These are phyloP conservation scores for Chlorodrepanis virens DNA, from an alignment of 2,113 vertebrate species.

Conservation along the genomic window DNA sequence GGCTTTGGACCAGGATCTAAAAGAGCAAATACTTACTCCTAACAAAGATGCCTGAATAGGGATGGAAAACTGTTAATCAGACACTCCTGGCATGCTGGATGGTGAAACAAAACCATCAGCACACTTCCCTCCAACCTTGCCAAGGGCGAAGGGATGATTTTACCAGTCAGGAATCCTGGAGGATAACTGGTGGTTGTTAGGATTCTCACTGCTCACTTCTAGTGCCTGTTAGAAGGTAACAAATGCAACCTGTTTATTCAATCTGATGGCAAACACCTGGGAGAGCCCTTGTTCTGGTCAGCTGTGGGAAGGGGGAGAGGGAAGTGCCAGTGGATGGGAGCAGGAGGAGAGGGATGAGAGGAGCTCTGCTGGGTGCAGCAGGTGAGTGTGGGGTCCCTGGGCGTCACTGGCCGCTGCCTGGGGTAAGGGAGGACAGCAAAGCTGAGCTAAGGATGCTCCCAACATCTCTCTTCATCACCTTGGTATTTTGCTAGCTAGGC, in stretches of 20 bases:
- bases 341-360: rapidly evolving
- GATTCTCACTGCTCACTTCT: neutral
- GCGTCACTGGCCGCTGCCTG: neutral
- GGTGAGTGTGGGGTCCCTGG: neutral
- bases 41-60: slow-evolving; percentile 20
- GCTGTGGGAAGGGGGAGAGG: neutral
- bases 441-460: neutral
- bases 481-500: neutral
- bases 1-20: slow-evolving; percentile 35
- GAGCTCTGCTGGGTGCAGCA: neutral
- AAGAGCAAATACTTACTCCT: slow-evolving; percentile 18
- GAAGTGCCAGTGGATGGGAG: neutral
- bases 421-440: rapidly evolving
- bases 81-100: neutral
- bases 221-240: neutral
- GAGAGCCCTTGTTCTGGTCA: neutral
- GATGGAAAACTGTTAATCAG: slow-evolving; percentile 2
- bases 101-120: neutral
- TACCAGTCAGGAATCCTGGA: neutral
- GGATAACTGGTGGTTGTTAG: rapidly evolving
- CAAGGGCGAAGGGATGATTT: neutral
- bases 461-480: rapidly evolving
- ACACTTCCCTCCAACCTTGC: neutral
- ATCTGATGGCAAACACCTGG: neutral
- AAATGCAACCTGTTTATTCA: neutral